phyloP scores from a whole-genome alignment of 2,113 vertebrate species.

The Heliornis fulica region DNA sequence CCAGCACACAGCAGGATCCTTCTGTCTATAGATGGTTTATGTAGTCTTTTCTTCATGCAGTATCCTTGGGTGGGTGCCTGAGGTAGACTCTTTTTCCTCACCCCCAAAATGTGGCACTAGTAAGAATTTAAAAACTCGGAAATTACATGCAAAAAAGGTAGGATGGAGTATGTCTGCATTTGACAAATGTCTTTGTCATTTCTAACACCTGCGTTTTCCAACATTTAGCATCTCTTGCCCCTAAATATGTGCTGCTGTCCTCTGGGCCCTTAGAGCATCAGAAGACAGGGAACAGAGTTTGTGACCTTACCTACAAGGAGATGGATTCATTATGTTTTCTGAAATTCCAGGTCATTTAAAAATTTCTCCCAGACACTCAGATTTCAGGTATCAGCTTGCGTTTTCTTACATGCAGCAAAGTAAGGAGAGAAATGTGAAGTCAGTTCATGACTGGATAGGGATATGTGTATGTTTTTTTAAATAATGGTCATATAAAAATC shows the following conservation, averaged over 20 bases:
- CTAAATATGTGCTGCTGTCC: not conserved
- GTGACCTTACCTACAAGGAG: not conserved
- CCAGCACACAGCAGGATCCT: slow-evolving; percentile 19
- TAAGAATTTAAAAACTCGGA: not conserved
- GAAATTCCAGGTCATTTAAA: not conserved
- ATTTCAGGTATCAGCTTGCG: not conserved
- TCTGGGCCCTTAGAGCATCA: not conserved
- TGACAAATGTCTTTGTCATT: not conserved
- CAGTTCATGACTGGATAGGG: not conserved
- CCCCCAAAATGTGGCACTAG: not conserved
- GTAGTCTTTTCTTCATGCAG: not conserved
- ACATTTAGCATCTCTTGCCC: not conserved
- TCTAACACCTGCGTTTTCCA: not conserved
- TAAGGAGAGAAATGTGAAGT: not conserved
- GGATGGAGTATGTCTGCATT: not conserved
- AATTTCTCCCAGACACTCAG: not conserved
- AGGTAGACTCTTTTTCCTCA: not conserved
- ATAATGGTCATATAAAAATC: not conserved
- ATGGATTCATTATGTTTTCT: not conserved
- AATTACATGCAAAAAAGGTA: not conserved
- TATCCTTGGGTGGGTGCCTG: not conserved
- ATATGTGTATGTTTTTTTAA: not conserved
- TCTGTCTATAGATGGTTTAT: slow-evolving; percentile 8
- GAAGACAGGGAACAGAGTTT: not conserved
- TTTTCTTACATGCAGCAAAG: not conserved